phyloP scores from a whole-genome alignment of 2,113 vertebrate species.

The Gnathonemus echidnorhynchus region DNA sequence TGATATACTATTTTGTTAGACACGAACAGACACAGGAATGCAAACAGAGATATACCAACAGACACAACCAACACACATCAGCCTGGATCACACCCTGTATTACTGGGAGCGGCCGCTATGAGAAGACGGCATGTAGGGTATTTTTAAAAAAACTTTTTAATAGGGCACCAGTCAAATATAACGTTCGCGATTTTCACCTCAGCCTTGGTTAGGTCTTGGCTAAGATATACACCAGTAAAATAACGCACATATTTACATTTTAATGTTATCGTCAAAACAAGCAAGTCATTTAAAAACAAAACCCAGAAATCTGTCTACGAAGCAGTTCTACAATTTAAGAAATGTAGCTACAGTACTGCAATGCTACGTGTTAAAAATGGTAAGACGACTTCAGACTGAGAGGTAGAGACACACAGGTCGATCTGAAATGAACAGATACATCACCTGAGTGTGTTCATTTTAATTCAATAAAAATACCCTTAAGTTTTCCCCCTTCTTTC shows the following conservation, averaged over 20 bases:
- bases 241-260: not conserved
- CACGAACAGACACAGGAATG: not conserved
- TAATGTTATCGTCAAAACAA: not conserved
- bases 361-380: not conserved
- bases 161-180: not conserved
- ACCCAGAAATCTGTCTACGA: not conserved
- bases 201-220: not conserved
- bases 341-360: not conserved
- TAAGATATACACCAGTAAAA: not conserved
- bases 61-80: not conserved
- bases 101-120: not conserved
- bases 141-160: not conserved
- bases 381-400: not conserved
- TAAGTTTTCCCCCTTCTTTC: not conserved
- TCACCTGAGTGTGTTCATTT: not conserved
- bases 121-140: not conserved
- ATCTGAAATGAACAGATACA: not conserved
- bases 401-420: not conserved
- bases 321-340: not conserved
- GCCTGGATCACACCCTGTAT: not conserved
- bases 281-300: not conserved
- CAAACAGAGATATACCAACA: not conserved
- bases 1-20: not conserved
- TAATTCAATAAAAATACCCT: not conserved
- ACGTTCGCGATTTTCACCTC: not conserved